Percentiles rank a stretch among this genome's conserved stretches.
These are phyloP conservation scores for Colistium nudipinnis DNA, from an alignment of 2,113 vertebrate genomes.

Conservation along the genomic window DNA sequence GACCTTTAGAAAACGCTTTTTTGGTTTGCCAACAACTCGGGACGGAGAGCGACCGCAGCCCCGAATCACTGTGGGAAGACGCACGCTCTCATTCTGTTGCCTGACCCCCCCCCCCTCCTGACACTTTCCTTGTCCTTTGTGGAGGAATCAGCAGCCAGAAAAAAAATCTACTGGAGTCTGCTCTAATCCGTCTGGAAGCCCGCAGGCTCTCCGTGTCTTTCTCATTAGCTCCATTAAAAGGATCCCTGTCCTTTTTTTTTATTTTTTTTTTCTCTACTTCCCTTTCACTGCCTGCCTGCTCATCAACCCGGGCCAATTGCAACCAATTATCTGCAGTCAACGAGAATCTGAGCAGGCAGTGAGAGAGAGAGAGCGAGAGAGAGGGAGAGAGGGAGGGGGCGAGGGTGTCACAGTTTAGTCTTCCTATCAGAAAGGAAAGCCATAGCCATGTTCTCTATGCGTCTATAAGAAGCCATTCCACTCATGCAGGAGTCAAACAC, in stretches of 20 bases:
- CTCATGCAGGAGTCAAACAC: conserved; percentile 22
- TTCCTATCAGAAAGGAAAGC: conserved; percentile 15
- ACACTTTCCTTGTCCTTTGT: conserved; percentile 33
- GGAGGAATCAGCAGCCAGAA: conserved; percentile 44
- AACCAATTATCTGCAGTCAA: conserved; percentile 59
- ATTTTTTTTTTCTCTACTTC: no score
- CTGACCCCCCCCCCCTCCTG: conserved; percentile 2
- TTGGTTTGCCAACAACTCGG: conserved; percentile 41
- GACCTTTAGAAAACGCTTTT: conserved; percentile 44
- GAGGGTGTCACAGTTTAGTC: conserved; percentile 33
- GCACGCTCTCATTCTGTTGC: conserved; percentile 20
- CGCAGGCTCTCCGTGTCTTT: conserved; percentile 63
- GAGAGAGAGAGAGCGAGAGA: no score
- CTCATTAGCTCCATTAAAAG: conserved; percentile 70
- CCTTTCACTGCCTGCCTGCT: conserved; percentile 55
- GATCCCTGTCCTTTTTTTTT: conserved; percentile 63
- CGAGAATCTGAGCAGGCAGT: conserved; percentile 36
- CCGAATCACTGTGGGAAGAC: conserved; percentile 20
- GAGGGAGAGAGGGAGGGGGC: no score
- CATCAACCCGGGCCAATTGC: conserved; percentile 64
- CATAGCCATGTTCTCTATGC: conserved; percentile 9
- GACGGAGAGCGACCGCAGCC: conserved; percentile 12
- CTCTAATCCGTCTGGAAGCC: conserved; percentile 66
- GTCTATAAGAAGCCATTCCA: background rate
- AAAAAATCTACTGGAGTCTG: conserved; percentile 50